These are phyloP conservation scores for Clitarchus hookeri DNA, from an alignment of 2,888 invertebrate species.

Conservation along the genomic window DNA sequence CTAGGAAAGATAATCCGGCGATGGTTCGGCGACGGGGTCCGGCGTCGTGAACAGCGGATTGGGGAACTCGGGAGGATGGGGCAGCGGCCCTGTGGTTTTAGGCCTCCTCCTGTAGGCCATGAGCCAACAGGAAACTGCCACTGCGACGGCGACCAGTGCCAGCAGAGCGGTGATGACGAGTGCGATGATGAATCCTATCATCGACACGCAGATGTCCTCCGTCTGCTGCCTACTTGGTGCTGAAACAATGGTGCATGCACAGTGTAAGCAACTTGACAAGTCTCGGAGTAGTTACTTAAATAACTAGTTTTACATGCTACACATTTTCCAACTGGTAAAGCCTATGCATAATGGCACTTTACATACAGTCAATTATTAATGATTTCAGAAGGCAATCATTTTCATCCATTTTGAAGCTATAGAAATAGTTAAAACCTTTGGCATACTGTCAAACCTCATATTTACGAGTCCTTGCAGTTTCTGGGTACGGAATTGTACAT, in stretches of 20 bases:
- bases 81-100: constrained; percentile 85
- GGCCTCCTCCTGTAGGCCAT: constrained; percentile 90
- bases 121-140: constrained; percentile 94
- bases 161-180: constrained; percentile 88
- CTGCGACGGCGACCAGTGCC: constrained; percentile 90
- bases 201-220: constrained; percentile 91
- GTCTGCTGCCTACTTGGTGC: constrained; percentile 62
- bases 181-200: constrained; percentile 90
- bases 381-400: too few species aligned
- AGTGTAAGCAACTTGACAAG: too few species aligned
- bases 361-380: too few species aligned
- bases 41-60: constrained; percentile 88
- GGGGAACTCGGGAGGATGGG: constrained; percentile 94
- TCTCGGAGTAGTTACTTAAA: too few species aligned
- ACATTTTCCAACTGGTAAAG: too few species aligned
- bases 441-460: too few species aligned
- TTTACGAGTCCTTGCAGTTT: too few species aligned
- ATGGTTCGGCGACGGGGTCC: constrained; percentile 79
- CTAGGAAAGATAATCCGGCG: constrained; percentile 71
- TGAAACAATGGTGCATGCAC: constrained; percentile 49
- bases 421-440: too few species aligned
- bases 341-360: too few species aligned
- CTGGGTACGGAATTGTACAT: too few species aligned
- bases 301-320: too few species aligned
- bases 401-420: too few species aligned